Conservation (phyloP, 2,113 vertebrate species). For the Anhinga rufa region DNA sequence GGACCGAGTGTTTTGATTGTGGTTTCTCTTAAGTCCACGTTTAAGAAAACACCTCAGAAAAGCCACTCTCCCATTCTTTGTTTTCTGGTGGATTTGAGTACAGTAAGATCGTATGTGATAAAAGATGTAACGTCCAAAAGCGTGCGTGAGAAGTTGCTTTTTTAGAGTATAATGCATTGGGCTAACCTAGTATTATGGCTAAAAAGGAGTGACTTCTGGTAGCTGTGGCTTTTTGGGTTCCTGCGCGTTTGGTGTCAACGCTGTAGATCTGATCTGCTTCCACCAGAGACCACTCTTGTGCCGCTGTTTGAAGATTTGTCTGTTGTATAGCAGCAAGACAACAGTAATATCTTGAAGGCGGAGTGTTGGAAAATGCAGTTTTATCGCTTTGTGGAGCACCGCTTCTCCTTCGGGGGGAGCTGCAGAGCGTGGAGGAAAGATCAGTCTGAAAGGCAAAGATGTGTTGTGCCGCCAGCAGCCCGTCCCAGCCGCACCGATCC, state of each 20-base stretch:
- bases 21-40: neutral
- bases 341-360: fast-evolving
- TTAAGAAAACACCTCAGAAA: neutral
- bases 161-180: fast-evolving
- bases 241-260: fast-evolving
- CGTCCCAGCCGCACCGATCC: fast-evolving
- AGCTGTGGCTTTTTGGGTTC: neutral
- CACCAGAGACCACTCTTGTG: constrained; percentile 72
- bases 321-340: neutral
- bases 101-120: fast-evolving
- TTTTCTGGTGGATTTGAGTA: neutral
- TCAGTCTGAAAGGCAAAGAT: neutral
- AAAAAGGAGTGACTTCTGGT: neutral
- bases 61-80: fast-evolving
- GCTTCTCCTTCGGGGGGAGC: neutral
- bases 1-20: neutral
- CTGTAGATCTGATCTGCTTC: constrained; percentile 9
- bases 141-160: fast-evolving
- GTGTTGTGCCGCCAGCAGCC: neutral
- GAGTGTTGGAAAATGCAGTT: neutral
- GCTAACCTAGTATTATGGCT: fast-evolving
- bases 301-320: neutral
- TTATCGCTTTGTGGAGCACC: neutral
- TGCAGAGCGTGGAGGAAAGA: neutral
- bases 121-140: fast-evolving